Conservation (phyloP, 2,888 invertebrate species). For the Petrolisthes cinctipes region DNA sequence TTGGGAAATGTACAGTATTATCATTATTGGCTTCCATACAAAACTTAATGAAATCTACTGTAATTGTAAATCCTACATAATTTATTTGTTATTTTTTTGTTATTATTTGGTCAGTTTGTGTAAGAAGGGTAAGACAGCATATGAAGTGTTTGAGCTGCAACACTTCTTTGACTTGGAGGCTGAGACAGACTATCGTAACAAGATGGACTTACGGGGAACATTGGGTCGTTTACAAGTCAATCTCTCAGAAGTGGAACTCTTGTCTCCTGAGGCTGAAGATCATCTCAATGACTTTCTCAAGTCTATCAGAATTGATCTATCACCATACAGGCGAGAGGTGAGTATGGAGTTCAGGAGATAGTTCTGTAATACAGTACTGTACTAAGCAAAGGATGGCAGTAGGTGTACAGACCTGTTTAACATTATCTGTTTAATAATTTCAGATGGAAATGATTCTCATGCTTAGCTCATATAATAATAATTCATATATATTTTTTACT, state of each 20-base stretch:
- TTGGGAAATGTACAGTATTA: no score
- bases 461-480: no score
- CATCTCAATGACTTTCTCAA: conserved; percentile 75
- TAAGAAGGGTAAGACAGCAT: conserved; percentile 80
- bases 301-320: conserved; percentile 76
- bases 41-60: no score
- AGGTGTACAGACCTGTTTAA: no score
- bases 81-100: no score
- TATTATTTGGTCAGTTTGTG: conserved; percentile 75
- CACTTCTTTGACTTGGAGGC: conserved; percentile 79
- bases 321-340: conserved; percentile 74
- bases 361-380: neutral
- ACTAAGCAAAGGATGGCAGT: no score
- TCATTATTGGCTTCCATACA: no score
- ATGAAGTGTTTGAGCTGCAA: conserved; percentile 80
- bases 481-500: no score
- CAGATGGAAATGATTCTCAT: no score
- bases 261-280: conserved; percentile 73
- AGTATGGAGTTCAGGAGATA: neutral
- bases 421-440: no score
- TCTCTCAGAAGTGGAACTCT: conserved; percentile 67
- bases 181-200: conserved; percentile 77
- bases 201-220: conserved; percentile 72
- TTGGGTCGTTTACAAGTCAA: conserved; percentile 73
- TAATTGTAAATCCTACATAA: no score